Base-by-base conservation (phyloP, 2,888 invertebrate species). In the Antheraea assamensis region DNA sequence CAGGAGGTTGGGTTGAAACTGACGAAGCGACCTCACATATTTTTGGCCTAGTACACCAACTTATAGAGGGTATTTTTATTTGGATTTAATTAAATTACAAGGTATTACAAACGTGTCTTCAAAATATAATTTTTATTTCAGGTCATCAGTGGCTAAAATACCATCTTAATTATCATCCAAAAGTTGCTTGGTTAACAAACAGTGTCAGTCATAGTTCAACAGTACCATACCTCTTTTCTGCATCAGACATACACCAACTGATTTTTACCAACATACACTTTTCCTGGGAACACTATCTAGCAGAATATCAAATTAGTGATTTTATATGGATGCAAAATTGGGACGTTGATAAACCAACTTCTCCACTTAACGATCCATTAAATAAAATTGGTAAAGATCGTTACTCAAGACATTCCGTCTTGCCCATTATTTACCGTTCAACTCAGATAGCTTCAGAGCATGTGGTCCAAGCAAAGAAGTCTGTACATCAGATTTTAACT, bases 181-280 rank as follows among this genome's bases (percentile, higher is more conserved):
- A 96, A 82, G 91, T 95, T 2, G 97, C 96, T 49, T 99, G 99
- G 99, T 97, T 98, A 0, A 98, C 99, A 8, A 99, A 99, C 90
- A 98, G 98, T 0, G 99, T 99, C 82, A 98, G 99, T 0, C 99
- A 99, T 86, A 98, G 99, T 21, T 97, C 98, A 19, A 99, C 99
- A 0, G 96, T 98, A 85, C 97, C 98, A 0, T 99, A 99, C 86
- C 91, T 99, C 21, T 92, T 99, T 47, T 96, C 97, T 64, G 95
- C 96, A 24, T 96, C 97, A 0, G 98, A 98, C 7, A 96, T 99
- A 66, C 95, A 96, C 49, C 97, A 97, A 47, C 96, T 98, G 76
- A 96, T 99, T 27, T 97, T 99, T 82, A 98, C 98, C 85, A 95
- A 98, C 77, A 96, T 98, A 61, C 99, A 99, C 87, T 98, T 98